phyloP scores from a whole-genome alignment of 2,888 invertebrate genomes.

The Drosophila imparisetae region DNA sequence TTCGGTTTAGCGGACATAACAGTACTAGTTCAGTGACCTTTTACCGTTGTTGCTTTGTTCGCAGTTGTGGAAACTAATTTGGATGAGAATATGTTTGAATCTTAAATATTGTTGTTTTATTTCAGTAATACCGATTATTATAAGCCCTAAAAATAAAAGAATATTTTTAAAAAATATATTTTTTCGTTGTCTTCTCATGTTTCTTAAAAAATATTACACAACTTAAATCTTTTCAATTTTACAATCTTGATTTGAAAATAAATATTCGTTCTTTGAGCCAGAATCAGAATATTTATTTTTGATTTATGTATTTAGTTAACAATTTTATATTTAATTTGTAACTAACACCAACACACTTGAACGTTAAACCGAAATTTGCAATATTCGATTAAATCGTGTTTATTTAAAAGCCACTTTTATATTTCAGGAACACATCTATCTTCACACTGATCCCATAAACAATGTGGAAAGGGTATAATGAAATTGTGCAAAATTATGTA shows the following conservation, averaged over 20 bases:
- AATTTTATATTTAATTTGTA: neutral
- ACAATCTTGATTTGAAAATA: neutral
- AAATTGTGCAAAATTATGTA: neutral
- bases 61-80: constrained; percentile 4
- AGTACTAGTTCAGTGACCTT: constrained; percentile 46
- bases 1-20: constrained; percentile 21
- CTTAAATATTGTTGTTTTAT: neutral
- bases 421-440: neutral
- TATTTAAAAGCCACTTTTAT: neutral
- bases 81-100: neutral
- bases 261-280: neutral
- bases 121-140: neutral
- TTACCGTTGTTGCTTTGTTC: constrained; percentile 20
- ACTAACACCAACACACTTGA: neutral
- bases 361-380: neutral
- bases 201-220: neutral
- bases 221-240: neutral
- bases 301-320: neutral
- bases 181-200: neutral
- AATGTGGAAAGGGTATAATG: too few species aligned
- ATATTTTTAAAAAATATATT: neutral
- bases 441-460: neutral
- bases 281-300: neutral
- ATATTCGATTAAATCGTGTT: neutral
- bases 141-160: neutral